Conservation (phyloP, 2,797 vertebrate genomes). For the Uromys caudimaculatus region DNA sequence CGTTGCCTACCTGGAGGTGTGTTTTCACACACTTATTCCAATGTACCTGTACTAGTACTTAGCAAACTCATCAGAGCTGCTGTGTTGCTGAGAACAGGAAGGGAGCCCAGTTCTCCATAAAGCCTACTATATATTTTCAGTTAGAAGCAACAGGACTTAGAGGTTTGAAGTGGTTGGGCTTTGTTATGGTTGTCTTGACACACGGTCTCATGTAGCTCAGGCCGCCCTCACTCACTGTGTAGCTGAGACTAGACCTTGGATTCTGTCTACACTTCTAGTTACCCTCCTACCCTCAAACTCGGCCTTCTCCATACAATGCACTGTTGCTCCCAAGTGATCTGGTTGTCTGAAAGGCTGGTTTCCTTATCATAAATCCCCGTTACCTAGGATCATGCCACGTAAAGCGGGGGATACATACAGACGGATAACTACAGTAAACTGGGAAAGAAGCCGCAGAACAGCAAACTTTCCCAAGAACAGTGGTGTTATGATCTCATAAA, state of each 20-base stretch:
- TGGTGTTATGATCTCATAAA: constrained; percentile 3
- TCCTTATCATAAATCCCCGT: constrained; percentile 15
- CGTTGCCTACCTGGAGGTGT: not conserved
- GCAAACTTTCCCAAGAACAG: not conserved
- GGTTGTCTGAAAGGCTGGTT: not conserved
- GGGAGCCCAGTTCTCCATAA: not conserved
- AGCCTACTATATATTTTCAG: not conserved
- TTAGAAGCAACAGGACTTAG: not conserved
- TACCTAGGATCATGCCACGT: not conserved
- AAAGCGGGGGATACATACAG: not conserved
- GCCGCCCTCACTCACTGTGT: not conserved
- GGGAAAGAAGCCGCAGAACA: not conserved
- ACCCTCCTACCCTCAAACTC: not conserved
- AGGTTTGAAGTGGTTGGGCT: not conserved
- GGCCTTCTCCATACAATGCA: not conserved
- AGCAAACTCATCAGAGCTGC: not conserved
- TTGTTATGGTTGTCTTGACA: not conserved
- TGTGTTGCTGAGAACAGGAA: not conserved
- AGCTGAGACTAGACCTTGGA: not conserved
- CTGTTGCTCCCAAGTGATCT: not conserved
- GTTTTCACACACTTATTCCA: not conserved
- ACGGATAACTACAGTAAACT: not conserved
- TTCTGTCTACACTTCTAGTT: not conserved
- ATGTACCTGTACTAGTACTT: no score
- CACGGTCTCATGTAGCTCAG: not conserved